Conservation (phyloP, 2,888 invertebrate species). For the Cepaea hortensis region DNA sequence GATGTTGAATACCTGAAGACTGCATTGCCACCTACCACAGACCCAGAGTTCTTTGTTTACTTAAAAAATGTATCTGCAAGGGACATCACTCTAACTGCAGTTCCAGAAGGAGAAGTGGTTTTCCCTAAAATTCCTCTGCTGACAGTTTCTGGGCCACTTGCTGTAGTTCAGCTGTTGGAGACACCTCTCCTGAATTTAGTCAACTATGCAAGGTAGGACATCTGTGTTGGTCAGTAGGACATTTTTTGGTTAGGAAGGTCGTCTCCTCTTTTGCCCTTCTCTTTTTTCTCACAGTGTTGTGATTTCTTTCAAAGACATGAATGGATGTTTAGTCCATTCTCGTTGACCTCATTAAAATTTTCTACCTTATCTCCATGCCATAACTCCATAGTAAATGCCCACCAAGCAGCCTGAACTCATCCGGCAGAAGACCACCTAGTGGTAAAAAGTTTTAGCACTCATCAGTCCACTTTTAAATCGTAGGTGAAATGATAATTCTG, state of each 20-base stretch:
- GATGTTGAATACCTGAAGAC: slow-evolving; percentile 93
- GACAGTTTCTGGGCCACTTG: slow-evolving; percentile 95
- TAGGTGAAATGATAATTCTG: no score
- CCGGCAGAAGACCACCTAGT: no score
- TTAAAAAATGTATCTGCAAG: slow-evolving; percentile 87
- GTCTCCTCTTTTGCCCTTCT: no score
- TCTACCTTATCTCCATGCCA: no score
- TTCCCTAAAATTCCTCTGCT: slow-evolving; percentile 97
- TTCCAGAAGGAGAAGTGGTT: slow-evolving; percentile 95
- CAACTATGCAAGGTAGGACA: slow-evolving; percentile 91
- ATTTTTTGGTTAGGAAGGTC: background rate
- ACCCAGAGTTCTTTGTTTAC: slow-evolving; percentile 92
- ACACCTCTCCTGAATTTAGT: slow-evolving; percentile 96
- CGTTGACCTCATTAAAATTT: no score
- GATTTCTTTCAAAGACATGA: no score
- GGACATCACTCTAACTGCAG: slow-evolving; percentile 90
- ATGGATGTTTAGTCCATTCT: no score
- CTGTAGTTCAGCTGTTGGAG: slow-evolving; percentile 95
- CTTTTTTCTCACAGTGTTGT: no score
- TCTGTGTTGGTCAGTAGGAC: background rate
- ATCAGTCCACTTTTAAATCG: no score
- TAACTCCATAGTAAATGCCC: no score
- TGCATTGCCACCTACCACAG: slow-evolving; percentile 89
- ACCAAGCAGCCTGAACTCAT: no score
- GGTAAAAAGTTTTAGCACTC: no score